Conservation (phyloP, 2,888 invertebrate genomes). For the Dolichomitus sp. region DNA sequence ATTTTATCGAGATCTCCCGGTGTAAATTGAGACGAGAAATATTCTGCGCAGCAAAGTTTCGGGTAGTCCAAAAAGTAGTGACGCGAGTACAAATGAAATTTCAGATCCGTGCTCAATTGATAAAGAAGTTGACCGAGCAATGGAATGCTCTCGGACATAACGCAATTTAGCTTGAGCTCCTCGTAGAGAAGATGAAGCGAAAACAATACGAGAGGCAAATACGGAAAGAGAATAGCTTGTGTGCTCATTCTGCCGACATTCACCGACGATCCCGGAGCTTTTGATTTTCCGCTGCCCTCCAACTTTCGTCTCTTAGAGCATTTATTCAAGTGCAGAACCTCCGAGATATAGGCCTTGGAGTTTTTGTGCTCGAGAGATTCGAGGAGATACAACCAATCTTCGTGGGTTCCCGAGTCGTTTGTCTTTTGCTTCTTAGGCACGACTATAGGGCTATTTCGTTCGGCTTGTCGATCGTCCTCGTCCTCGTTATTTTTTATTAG, state of each 20-base stretch:
- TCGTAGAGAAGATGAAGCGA: constrained; percentile 96
- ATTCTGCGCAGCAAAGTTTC: constrained; percentile 86
- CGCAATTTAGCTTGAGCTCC: constrained; percentile 94
- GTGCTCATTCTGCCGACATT: constrained; percentile 87
- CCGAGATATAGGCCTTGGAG: constrained; percentile 85
- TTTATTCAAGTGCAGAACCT: constrained; percentile 85
- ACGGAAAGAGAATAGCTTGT: constrained; percentile 91
- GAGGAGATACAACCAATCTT: constrained; percentile 93
- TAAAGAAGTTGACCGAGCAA: constrained; percentile 91
- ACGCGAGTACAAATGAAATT: constrained; percentile 90
- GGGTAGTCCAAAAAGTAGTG: constrained; percentile 97
- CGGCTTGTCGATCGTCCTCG: constrained; percentile 85
- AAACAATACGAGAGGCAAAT: constrained; percentile 92
- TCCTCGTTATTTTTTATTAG: constrained; percentile 84
- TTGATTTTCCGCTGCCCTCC: constrained; percentile 27
- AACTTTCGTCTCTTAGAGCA: constrained; percentile 63
- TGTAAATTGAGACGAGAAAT: constrained; percentile 87
- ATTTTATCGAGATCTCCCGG: constrained; percentile 88
- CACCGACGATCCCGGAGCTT: constrained; percentile 44
- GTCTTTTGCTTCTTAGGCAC: constrained; percentile 93
- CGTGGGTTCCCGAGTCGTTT: constrained; percentile 92
- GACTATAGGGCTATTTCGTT: constrained; percentile 86
- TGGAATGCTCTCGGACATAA: constrained; percentile 90
- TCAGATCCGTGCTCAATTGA: constrained; percentile 92
- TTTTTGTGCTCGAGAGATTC: constrained; percentile 88